These are phyloP conservation scores for Ornithoptera alexandrae DNA, from an alignment of 2,888 invertebrate species.

Conservation along the genomic window DNA sequence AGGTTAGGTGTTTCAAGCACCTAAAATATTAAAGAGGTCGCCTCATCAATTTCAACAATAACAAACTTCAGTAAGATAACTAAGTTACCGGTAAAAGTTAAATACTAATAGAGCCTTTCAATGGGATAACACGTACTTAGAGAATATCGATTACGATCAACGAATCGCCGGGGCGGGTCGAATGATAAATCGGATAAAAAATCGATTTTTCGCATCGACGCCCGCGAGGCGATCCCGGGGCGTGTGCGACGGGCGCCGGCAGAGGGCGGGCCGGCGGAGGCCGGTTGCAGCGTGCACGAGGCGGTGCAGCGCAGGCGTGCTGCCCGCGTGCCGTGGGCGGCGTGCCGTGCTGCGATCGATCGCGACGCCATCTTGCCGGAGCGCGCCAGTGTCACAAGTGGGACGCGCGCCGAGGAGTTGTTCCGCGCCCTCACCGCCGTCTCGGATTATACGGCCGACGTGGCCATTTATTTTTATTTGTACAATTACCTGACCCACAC, in stretches of 20 bases:
- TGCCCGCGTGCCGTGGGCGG: conserved; percentile 67
- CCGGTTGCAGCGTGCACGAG: conserved; percentile 56
- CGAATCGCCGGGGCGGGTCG: no score
- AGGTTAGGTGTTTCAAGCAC: no score
- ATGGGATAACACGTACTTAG: no score
- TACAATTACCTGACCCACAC: no score
- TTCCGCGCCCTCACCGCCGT: conserved; percentile 22
- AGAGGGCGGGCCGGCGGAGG: conserved; percentile 12
- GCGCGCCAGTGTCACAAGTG: conserved; percentile 54
- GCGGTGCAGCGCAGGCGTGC: conserved; percentile 75
- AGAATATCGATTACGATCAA: neutral
- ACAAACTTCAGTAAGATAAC: no score
- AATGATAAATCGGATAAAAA: neutral
- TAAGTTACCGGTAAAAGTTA: no score
- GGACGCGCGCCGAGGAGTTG: conserved; percentile 35
- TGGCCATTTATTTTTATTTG: conserved; percentile 11
- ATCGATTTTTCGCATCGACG: neutral
- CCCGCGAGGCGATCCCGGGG: neutral
- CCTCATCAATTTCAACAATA: no score
- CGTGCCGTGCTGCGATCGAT: conserved; percentile 64
- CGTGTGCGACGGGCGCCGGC: no score
- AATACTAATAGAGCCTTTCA: no score
- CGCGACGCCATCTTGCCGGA: conserved; percentile 74
- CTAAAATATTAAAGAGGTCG: no score
- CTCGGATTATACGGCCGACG: conserved; percentile 30